Evolutionary conservation across 2,888 invertebrate species (phyloP).

Genomic region (Brassicogethes aeneus): DNA sequence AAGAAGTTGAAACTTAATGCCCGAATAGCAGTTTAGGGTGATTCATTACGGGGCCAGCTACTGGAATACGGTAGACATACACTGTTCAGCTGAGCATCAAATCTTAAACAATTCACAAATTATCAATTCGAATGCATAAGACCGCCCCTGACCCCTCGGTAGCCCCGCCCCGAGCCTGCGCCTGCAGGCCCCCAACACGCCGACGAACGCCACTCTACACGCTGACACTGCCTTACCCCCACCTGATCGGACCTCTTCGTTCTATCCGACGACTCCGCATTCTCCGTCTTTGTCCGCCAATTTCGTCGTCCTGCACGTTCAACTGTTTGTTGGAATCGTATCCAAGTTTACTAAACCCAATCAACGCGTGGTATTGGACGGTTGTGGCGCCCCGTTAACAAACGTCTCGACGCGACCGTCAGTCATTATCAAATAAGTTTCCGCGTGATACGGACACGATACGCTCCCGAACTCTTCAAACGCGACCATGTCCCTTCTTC

Average conservation of each 20-base stretch:
- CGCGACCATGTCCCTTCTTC: conserved; percentile 33
- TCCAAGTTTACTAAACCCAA: conserved; percentile 45
- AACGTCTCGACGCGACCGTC: conserved; percentile 37
- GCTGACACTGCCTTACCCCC: conserved; percentile 29
- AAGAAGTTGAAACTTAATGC: conserved; percentile 5
- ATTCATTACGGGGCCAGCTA: conserved; percentile 32
- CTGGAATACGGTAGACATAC: conserved; percentile 29
- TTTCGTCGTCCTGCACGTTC: conserved; percentile 32
- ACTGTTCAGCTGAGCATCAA: conserved; percentile 38
- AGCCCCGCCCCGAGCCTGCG: conserved; percentile 40
- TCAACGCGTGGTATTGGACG: conserved; percentile 48
- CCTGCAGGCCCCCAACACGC: conserved; percentile 27
- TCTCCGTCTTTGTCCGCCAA: conserved; percentile 8
- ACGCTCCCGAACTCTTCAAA: conserved; percentile 8
- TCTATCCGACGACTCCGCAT: conserved; percentile 30
- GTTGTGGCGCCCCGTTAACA: conserved; percentile 41
- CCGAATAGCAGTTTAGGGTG: conserved; percentile 12
- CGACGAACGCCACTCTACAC: conserved; percentile 24
- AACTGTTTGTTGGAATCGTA: conserved; percentile 26
- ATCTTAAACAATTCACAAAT: conserved; percentile 43
- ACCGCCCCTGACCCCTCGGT: conserved; percentile 34
- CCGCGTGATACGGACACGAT: conserved; percentile 37
- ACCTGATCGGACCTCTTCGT: neutral
- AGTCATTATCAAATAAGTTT: conserved; percentile 40
- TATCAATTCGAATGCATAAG: conserved; percentile 39